These are phyloP conservation scores for Bactericera cockerelli DNA, from an alignment of 1,140 invertebrate genomes.

Conservation along the genomic window DNA sequence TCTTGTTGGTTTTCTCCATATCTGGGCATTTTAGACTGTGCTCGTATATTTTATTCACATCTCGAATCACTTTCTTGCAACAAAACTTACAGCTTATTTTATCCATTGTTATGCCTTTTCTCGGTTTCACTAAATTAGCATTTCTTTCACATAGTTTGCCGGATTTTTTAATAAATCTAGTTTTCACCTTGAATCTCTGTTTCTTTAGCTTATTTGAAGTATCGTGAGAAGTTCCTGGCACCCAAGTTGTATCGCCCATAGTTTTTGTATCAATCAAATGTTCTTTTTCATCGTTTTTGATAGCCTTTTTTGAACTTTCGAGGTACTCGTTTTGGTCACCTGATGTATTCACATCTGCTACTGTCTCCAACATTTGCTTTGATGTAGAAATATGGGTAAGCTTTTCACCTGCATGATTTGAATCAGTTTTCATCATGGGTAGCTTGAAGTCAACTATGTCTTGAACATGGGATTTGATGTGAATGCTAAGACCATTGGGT, in stretches of 20 bases:
- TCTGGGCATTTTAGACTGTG: not conserved
- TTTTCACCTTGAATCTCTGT: not conserved
- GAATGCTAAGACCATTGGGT: slow-evolving; percentile 1
- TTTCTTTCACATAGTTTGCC: not conserved
- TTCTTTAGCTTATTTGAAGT: not conserved
- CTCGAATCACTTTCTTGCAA: not conserved
- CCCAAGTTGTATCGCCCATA: not conserved
- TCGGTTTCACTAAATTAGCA: not conserved
- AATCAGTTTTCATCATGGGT: not conserved
- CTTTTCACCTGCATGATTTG: not conserved
- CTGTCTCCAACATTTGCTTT: too few relatives aligned
- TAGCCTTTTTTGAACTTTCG: not conserved
- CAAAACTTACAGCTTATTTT: slow-evolving; percentile 2
- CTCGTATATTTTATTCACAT: slow-evolving; percentile 1
- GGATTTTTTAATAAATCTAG: not conserved
- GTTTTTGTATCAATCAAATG: not conserved
- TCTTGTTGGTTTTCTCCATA: not conserved
- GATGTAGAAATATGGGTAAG: not conserved
- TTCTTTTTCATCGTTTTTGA: not conserved
- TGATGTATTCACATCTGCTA: not conserved
- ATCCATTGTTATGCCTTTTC: slow-evolving; percentile 4
- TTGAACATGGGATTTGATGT: slow-evolving; percentile 2
- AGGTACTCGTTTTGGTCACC: not conserved
- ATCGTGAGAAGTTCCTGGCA: not conserved
- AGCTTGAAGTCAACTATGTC: not conserved